phyloP scores from a whole-genome alignment of 2,113 vertebrate species.

The Phalacrocorax carbo region DNA sequence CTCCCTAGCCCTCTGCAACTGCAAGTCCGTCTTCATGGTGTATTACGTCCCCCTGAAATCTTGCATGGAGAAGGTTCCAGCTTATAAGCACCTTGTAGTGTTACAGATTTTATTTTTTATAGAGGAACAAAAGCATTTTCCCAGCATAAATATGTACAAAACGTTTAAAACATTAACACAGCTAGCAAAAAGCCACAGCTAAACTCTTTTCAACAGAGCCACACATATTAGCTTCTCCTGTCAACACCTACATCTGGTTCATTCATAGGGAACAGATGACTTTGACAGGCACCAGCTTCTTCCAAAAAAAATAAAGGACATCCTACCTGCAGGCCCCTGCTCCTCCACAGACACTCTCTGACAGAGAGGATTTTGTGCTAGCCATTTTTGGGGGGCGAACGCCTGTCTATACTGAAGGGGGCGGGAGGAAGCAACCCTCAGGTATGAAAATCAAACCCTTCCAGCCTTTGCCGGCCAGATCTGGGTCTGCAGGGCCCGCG shows the following conservation, averaged over 20 bases:
- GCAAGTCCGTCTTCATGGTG: rapidly evolving
- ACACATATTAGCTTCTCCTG: neutral
- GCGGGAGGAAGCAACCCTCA: neutral
- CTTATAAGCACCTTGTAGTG: neutral
- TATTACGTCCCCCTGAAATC: neutral
- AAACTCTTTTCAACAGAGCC: neutral
- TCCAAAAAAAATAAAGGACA: neutral
- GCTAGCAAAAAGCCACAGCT: neutral
- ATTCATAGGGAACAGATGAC: neutral
- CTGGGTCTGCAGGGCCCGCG: neutral
- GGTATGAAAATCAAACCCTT: neutral
- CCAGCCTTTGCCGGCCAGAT: neutral
- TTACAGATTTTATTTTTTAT: too few species aligned
- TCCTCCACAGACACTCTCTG: neutral
- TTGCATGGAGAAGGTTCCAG: neutral
- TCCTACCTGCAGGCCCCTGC: neutral
- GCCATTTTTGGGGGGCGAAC: neutral
- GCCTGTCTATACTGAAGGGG: neutral
- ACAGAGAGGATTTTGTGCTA: neutral
- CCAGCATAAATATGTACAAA: rapidly evolving
- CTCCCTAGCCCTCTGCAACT: neutral
- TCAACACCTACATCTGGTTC: neutral
- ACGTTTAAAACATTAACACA: rapidly evolving
- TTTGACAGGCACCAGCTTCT: neutral
- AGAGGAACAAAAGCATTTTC: neutral